Evolutionary conservation across 2,113 vertebrate genomes (phyloP), one percentile per base, ranked within the genome.

Genomic region (Rhinichthys klamathensis): DNA sequence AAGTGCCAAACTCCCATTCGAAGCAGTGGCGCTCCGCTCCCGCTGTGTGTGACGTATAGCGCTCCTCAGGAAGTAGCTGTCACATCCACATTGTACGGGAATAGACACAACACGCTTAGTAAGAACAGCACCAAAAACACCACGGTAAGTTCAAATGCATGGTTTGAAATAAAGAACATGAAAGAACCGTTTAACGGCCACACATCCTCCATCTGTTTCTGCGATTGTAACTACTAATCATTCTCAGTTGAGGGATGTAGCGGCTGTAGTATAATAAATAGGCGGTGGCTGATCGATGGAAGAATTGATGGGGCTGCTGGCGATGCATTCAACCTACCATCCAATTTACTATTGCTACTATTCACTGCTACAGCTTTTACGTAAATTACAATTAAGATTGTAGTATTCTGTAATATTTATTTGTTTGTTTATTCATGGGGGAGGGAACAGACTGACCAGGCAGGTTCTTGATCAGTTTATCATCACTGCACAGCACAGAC

Each of bases 1-100:
- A 32, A 18, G 25, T 13, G 10, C 11, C 10, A 63, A 27, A 0
- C 61, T 15, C 25, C 61, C 27, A 65, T 16, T 30, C 16, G 35
- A 70, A 38, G 15, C 54, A 9, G 38, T 16, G 32, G 11, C 18
- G 0, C 44, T 25, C 46, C 27, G 3, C 70, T 58, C 54, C 49
- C 32, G 77, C 76, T 38, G 58, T 69, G 74, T 80, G 32, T 84
- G 86, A 76, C 69, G 82, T 65, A n/a, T n/a, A 67, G 69, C 27
- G 18, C 77, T 18, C 56, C 21, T 84, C 86, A 80, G 86, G 86
- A 87, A 87, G 83, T 74, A 69, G 67, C 79, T 35, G 73, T 70
- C 60, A 76, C 6, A 56, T 67, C 46, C 72, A 51, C 78, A 80
- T 65, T 69, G 44, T 84, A 56, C 23, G 60, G 67, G 77, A 75